phyloP scores from a whole-genome alignment of 2,797 vertebrate species.

The Pseudomugil gertrudae region DNA sequence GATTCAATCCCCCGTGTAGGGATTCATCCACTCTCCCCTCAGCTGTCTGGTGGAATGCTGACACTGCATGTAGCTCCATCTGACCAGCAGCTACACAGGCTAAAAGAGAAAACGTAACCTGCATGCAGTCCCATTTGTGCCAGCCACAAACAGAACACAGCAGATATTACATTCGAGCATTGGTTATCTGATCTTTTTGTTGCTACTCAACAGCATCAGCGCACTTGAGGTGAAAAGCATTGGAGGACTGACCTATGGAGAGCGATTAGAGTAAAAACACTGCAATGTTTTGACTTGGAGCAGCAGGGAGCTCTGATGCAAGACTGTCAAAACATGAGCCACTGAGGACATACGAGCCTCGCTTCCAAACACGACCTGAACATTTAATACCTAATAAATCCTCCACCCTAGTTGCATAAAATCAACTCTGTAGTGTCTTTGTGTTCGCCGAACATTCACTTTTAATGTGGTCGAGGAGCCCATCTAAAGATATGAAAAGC shows the following conservation, averaged over 20 bases:
- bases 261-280: conserved; percentile 16
- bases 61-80: conserved; percentile 72
- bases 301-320: conserved; percentile 12
- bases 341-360: conserved; percentile 4
- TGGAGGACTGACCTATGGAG: conserved; percentile 4
- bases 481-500: background rate
- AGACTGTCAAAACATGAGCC: conserved; percentile 10
- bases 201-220: conserved; percentile 16
- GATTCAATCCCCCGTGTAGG: conserved; percentile 64
- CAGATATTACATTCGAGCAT: background rate
- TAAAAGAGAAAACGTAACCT: conserved; percentile 54
- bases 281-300: conserved; percentile 28
- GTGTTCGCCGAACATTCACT: background rate
- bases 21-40: conserved; percentile 69
- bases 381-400: background rate
- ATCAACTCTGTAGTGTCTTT: conserved; percentile 1
- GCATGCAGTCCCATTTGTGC: conserved; percentile 40
- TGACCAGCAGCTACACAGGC: conserved; percentile 68
- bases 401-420: background rate
- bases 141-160: conserved; percentile 14
- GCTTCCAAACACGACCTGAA: conserved; percentile 20
- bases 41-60: conserved; percentile 70
- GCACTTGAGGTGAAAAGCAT: conserved; percentile 10
- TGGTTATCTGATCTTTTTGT: conserved; percentile 23
- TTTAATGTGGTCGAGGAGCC: background rate